phyloP scores from a whole-genome alignment of 2,797 vertebrate species.

The Prionace glauca region DNA sequence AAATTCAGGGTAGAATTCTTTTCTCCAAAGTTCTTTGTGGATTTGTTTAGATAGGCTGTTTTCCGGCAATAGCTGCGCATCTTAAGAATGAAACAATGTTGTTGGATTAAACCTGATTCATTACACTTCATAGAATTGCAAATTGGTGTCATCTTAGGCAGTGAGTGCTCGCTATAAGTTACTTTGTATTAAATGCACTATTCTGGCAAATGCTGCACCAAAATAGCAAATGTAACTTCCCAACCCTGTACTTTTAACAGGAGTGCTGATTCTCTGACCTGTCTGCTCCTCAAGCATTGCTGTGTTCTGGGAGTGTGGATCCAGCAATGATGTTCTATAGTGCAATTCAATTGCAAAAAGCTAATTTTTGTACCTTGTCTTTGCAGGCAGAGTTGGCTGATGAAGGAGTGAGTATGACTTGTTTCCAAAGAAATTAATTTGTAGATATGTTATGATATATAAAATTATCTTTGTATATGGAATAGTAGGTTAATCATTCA shows the following conservation, averaged over 20 bases:
- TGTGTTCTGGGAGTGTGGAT: neutral
- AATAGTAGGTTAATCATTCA: neutral
- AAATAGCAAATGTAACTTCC: neutral
- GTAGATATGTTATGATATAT: neutral
- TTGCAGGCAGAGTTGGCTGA: conserved; percentile 70
- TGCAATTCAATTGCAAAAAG: neutral
- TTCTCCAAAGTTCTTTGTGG: neutral
- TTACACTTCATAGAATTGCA: neutral
- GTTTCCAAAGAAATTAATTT: conserved; percentile 39
- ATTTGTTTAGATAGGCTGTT: neutral
- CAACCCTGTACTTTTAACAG: neutral
- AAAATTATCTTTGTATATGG: neutral
- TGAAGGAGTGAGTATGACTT: conserved; percentile 67
- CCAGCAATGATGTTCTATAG: neutral
- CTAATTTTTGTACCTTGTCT: conserved; percentile 42
- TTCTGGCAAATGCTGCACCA: neutral
- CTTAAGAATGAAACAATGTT: neutral
- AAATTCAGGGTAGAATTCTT: neutral
- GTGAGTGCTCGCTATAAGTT: neutral
- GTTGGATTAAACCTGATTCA: neutral
- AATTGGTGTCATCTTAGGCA: neutral
- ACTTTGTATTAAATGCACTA: neutral
- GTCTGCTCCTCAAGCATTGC: neutral
- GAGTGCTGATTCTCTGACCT: neutral
- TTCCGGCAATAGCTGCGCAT: neutral